These are phyloP conservation scores for Unio pictorum DNA, from an alignment of 2,888 invertebrate species.

Conservation along the genomic window DNA sequence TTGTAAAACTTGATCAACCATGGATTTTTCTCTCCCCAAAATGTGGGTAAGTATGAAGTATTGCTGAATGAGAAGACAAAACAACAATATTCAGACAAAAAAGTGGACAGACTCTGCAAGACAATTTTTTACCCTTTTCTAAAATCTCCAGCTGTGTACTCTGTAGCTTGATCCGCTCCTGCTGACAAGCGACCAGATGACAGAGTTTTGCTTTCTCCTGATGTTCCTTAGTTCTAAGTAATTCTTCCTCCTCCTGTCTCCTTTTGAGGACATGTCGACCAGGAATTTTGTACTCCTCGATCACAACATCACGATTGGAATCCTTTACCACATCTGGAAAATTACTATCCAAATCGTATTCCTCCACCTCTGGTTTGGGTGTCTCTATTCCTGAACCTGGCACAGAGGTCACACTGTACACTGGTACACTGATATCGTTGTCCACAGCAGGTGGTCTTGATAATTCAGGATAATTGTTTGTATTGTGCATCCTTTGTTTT, in stretches of 20 bases:
- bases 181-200: constrained; percentile 90
- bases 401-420: constrained; percentile 29
- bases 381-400: constrained; percentile 13
- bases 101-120: no score
- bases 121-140: constrained; percentile 56
- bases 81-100: no score
- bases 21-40: no score
- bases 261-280: constrained; percentile 11
- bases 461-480: constrained; percentile 12
- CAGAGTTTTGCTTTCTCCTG: constrained; percentile 75
- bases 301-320: constrained; percentile 32
- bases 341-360: constrained; percentile 70
- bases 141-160: constrained; percentile 90
- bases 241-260: constrained; percentile 18
- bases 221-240: constrained; percentile 28
- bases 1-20: no score
- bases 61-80: no score
- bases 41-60: no score
- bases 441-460: constrained; percentile 3
- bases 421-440: constrained; percentile 35
- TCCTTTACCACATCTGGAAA: constrained; percentile 51
- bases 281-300: constrained; percentile 52
- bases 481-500: constrained; percentile 15
- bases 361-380: constrained; percentile 46
- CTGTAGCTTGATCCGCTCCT: constrained; percentile 90